Conservation (phyloP, 2,113 vertebrate species). For the Benitochromis conjunctus region DNA sequence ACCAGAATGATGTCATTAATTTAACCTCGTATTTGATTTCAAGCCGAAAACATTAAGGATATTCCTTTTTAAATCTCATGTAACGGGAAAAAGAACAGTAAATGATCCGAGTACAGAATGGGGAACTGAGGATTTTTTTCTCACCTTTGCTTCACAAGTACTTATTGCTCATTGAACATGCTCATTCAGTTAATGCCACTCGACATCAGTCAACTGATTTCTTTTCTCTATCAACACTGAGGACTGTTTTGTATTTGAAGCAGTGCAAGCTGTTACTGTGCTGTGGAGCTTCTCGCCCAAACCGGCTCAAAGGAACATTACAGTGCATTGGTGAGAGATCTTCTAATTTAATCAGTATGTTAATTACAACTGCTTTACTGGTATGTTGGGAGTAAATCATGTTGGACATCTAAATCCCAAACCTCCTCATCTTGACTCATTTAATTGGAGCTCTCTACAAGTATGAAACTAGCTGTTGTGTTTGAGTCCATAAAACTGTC, state of each 20-base stretch:
- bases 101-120: background rate
- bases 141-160: background rate
- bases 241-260: background rate
- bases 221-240: background rate
- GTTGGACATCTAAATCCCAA: background rate
- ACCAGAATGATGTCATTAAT: background rate
- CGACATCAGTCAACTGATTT: background rate
- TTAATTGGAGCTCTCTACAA: background rate
- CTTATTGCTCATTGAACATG: background rate
- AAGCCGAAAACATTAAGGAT: background rate
- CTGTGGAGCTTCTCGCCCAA: background rate
- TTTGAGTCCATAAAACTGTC: background rate
- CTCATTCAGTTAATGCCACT: background rate
- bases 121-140: background rate
- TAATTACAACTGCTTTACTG: background rate
- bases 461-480: background rate
- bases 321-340: background rate
- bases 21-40: background rate
- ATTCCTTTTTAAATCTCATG: background rate
- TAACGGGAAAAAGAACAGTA: background rate
- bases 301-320: background rate
- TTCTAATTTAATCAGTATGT: slow-evolving; percentile 14
- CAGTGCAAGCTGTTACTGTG: background rate
- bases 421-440: background rate
- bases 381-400: background rate